Conservation (phyloP, 2,113 vertebrate genomes). For the Semnornis frantzii region DNA sequence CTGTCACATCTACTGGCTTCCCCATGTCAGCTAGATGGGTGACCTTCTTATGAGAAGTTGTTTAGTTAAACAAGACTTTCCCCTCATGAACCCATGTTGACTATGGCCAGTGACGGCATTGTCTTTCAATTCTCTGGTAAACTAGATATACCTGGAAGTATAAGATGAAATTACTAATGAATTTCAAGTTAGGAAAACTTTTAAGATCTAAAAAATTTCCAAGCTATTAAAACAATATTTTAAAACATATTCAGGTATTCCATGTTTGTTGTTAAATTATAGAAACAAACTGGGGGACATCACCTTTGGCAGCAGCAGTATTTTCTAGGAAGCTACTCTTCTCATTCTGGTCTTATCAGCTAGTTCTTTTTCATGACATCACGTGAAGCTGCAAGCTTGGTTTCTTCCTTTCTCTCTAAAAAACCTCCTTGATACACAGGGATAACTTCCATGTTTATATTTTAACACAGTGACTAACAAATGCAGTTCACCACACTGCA, state of each 20-base stretch:
- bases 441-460: neutral
- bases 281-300: neutral
- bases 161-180: neutral
- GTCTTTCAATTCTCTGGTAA: neutral
- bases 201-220: neutral
- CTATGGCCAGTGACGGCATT: neutral
- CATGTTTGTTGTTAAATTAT: neutral
- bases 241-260: neutral
- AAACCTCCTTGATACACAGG: neutral
- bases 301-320: neutral
- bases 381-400: neutral
- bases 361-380: neutral
- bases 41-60: neutral
- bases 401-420: neutral
- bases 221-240: neutral
- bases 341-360: neutral
- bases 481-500: neutral
- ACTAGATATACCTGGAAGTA: neutral
- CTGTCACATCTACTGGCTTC: neutral
- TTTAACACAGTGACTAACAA: neutral
- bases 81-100: rapidly evolving
- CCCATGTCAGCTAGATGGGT: neutral
- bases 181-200: neutral
- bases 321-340: neutral
- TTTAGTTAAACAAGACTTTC: neutral